Evolutionary conservation across 1,140 invertebrate species (phyloP), one percentile per base, ranked within the genome.

Genomic region (Ladona fulva): DNA sequence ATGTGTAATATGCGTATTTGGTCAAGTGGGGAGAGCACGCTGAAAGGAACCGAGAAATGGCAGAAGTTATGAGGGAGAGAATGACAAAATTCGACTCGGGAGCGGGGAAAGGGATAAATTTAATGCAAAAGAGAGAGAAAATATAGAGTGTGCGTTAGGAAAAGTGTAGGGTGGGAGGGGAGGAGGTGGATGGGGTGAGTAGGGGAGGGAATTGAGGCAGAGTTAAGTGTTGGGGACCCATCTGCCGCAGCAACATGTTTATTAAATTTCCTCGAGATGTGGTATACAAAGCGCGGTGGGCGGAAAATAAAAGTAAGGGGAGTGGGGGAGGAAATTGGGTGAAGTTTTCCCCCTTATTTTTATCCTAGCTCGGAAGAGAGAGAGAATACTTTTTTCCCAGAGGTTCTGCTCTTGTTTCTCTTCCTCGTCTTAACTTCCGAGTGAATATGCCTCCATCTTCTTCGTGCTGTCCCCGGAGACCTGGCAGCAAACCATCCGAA

Each of bases 211-310:
- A 66, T 66, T 66, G 52, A 66, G 52, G 52, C 52, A 22, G 52
- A 66, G 52, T 66, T 66, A 66, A 66, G 52, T 66, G 52, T 66
- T 66, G 52, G 52, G 52, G 52, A 66, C 52, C 52, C 52, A 66
- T 66, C 52, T 66, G 52, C 52, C n/a, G n/a, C 52, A 19, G 52
- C 52, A 66, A 66, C 52, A 66, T 66, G 52, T 66, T 66, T 66
- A 66, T 66, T 66, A 66, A 66, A 66, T 66, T 66, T 66, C 52
- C 52, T 22, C n/a, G 52, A 22, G 52, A 66, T 66, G 52, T 66
- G 52, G 52, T 66, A 66, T 66, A 66, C 52, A 66, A 66, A 66
- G 52, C n/a, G 52, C n/a, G 52, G 52, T 22, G 14, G 52, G 16
- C 14, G 14, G 52, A 66, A 66, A 66, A 66, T 66, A 66, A 66